Evolutionary conservation across 2,797 vertebrate genomes (phyloP).

Genomic region (Enteromius trimaculatus): DNA sequence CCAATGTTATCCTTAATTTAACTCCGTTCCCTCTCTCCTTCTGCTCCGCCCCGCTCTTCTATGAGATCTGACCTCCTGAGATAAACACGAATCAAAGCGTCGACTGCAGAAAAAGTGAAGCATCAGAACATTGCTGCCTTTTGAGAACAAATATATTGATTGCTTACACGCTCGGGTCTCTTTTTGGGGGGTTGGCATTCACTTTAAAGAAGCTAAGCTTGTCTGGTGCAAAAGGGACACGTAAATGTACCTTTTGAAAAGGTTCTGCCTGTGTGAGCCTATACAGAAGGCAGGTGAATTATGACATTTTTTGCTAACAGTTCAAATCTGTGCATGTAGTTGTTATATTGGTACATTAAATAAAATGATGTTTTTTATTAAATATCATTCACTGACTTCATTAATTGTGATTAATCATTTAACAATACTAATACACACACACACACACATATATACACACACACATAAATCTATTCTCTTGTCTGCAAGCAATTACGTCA

Average conservation of each 20-base stretch:
- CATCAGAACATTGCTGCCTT: constrained; percentile 33
- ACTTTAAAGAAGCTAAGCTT: constrained; percentile 44
- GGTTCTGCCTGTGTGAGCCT: not conserved
- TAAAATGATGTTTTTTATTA: not conserved
- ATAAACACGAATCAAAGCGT: constrained; percentile 36
- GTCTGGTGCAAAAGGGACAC: constrained; percentile 19
- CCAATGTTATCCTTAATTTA: constrained; percentile 44
- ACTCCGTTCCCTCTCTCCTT: constrained; percentile 50
- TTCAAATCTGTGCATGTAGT: not conserved
- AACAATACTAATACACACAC: too few species aligned
- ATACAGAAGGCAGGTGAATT: not conserved
- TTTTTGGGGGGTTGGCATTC: constrained; percentile 39
- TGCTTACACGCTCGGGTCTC: constrained; percentile 24
- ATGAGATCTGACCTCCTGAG: constrained; percentile 35
- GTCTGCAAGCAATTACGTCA: not conserved
- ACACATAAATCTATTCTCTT: not conserved
- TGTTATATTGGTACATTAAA: not conserved
- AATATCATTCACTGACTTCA: not conserved
- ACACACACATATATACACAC: too few species aligned
- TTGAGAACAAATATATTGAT: constrained; percentile 40
- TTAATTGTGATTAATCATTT: too few species aligned
- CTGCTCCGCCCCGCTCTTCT: not conserved
- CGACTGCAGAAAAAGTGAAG: constrained; percentile 9
- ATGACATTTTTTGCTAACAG: not conserved
- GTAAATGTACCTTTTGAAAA: not conserved